Base-by-base conservation (phyloP, 2,797 vertebrate species). In the Lophius americanus region DNA sequence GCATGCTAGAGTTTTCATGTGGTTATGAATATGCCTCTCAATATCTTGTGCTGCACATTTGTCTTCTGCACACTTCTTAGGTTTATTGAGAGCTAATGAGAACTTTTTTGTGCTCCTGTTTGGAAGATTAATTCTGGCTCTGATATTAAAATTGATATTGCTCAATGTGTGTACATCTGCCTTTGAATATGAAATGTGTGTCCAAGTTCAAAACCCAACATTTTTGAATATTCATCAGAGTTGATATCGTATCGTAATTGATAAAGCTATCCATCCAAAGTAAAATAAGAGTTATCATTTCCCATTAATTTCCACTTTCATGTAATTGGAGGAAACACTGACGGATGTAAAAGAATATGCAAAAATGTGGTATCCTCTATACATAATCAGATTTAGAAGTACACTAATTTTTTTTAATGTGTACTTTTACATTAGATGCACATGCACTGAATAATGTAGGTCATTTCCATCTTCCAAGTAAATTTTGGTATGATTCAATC, bases 251-350 rank as follows among this genome's bases (percentile, higher is more conserved):
- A 1, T 9, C 49, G 12, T 48, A 51, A 51, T 61, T 53, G 52
- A 50, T 9, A 49, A 56, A 63, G 55, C 51, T 39, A 57, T 50
- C 9, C 38, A 60, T 14, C 14, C 51, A 69, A 52, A 64, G 60
- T 73, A 51, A 70, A 66, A 3, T 46, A 59, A 51, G 63, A 60
- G 42, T 44, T 51, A 58, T 62, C 49, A 57, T 63, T 44, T 57
- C 57, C 32, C 32, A 44, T 60, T 38, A 13, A 50, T 4, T 9
- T 23, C 14, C 37, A 11, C 8, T 48, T 61, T 65, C 48, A 62
- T 61, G 48, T 41, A 12, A 6, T 1, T 10, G 13, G 12, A 47
- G 11, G 6, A 42, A 59, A 64, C 4, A 57, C 9, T 2, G 11
- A 52, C 36, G n/a, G 23, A 37, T 6, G 13, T 23, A 7, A 13